Conservation (phyloP, 2,113 vertebrate species). For the Prunella fulvescens region DNA sequence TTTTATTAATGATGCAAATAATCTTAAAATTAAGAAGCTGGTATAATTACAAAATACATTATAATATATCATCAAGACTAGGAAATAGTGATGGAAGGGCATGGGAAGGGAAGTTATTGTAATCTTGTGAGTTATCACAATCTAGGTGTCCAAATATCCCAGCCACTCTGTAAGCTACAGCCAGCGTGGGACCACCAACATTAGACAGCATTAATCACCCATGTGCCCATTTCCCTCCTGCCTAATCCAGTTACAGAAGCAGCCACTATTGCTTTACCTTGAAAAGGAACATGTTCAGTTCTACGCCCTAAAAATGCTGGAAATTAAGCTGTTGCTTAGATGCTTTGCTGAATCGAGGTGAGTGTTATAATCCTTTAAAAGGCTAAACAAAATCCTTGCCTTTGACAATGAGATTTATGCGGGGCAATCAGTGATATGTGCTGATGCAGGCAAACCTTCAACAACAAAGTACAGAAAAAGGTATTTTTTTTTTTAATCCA, state of each 20-base stretch:
- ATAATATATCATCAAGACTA: background rate
- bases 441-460: background rate
- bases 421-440: background rate
- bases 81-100: background rate
- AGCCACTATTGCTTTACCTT: background rate
- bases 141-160: background rate
- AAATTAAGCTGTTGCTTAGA: background rate
- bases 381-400: background rate
- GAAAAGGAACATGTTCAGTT: background rate
- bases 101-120: background rate
- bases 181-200: rapidly evolving
- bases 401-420: background rate
- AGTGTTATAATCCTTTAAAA: background rate
- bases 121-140: background rate
- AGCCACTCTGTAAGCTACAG: background rate
- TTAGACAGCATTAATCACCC: background rate
- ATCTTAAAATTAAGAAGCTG: background rate
- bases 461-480: background rate
- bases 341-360: background rate
- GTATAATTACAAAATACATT: background rate
- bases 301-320: background rate
- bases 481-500: background rate
- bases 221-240: background rate
- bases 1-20: background rate
- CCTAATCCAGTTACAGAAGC: background rate